Evolutionary conservation across 2,113 vertebrate species (phyloP).

Genomic region (Colinus virginianus): DNA sequence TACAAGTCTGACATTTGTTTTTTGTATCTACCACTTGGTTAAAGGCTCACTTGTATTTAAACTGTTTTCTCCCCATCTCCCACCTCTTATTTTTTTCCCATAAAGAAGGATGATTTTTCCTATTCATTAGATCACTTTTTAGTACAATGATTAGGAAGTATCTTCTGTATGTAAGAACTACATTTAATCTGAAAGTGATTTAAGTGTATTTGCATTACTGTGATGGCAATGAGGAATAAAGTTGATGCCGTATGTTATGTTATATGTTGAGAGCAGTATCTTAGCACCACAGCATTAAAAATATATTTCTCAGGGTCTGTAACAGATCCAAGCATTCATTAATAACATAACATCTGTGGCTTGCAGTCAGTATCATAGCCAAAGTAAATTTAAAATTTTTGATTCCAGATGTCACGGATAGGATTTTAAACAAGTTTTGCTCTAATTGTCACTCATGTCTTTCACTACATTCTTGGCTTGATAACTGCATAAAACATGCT

Average conservation of each 20-base stretch:
- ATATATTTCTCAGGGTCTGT: neutral
- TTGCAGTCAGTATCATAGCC: neutral
- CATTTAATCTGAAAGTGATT: neutral
- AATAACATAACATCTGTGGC: neutral
- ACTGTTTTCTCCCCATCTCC: neutral
- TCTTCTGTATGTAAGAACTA: neutral
- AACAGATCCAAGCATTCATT: neutral
- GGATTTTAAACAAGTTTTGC: neutral
- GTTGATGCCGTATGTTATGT: neutral
- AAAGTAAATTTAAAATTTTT: neutral
- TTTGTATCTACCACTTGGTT: neutral
- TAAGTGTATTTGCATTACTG: neutral
- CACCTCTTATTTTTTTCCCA: neutral
- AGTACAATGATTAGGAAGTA: neutral
- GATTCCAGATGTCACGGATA: neutral
- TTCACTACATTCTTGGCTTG: neutral
- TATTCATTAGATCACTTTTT: neutral
- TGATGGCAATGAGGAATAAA: neutral
- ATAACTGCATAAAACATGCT: neutral
- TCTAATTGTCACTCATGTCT: neutral
- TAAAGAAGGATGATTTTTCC: neutral
- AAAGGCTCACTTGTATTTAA: neutral
- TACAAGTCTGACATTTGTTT: neutral
- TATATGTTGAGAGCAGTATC: neutral
- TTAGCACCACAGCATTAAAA: neutral